Evolutionary conservation across 2,888 invertebrate genomes (phyloP), one percentile per base, ranked within the genome.

Genomic region (Machimus rusticus): DNA sequence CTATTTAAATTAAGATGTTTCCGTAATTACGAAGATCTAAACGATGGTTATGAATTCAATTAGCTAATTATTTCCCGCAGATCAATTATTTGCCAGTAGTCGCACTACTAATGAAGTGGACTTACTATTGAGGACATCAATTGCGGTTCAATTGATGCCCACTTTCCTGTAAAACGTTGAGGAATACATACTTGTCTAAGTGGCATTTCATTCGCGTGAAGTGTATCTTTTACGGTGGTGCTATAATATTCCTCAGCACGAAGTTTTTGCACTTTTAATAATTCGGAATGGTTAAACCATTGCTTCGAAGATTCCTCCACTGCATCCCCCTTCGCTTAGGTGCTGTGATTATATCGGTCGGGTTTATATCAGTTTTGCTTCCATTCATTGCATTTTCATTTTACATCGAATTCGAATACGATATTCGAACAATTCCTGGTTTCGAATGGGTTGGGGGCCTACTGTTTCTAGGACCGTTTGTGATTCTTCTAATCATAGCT

Each of bases 251-350:
- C 43, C 51, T 6, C 19, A 6, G 19, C 2, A 6, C 51, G 51
- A 51, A 46, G 16, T 14, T 16, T 39, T 12, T 39, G 12, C 14
- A 46, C 3, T 46, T 46, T 43, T 14, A 46, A 14, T 51, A 14
- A n/a, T 23, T 66, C 66, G 23, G 28, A 28, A 85, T 85, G 85
- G 74, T 19, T 5, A 85, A 85, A 74, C 85, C 85, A 74, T 12
- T 74, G 2, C 14, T 85, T 3, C 34, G 39, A 74, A 85, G 39
- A 14, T 85, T 74, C 28, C 43, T 74, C 5, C 14, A 46, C 43
- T 85, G 23, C 8, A 16, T 74, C 51, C 74, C 85, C 23, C 23
- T 74, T 43, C 74, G 66, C 2, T 28, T 28, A 14, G 85, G 85
- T 6, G n/a, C 74, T 16, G 39, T 16, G 4, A 28, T 85, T 14